These are phyloP conservation scores for Plumapathes pennacea DNA, from an alignment of 92 coral and sea anemone species.

Conservation along the genomic window DNA sequence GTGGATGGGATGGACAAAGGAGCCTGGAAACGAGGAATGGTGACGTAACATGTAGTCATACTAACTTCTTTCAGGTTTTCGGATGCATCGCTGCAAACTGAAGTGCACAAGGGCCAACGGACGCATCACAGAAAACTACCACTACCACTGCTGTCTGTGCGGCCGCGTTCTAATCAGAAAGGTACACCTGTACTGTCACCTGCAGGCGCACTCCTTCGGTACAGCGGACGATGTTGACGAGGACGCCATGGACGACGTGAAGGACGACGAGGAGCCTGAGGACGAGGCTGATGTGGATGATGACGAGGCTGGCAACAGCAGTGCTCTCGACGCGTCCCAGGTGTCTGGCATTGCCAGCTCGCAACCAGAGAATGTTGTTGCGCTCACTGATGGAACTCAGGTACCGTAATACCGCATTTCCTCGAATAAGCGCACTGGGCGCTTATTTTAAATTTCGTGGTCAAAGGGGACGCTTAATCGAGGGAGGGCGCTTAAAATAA, in stretches of 20 bases:
- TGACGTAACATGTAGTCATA: no score
- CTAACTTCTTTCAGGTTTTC: slow-evolving; percentile 53
- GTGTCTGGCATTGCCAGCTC: slow-evolving; percentile 45
- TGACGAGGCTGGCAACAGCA: slow-evolving; percentile 47
- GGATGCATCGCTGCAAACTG: slow-evolving; percentile 78
- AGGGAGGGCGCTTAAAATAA: no score
- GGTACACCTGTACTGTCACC: slow-evolving; percentile 83
- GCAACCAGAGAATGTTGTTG: slow-evolving; percentile 65
- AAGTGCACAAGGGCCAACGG: slow-evolving; percentile 78
- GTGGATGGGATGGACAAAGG: no score
- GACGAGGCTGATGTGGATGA: slow-evolving; percentile 66
- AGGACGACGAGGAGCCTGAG: slow-evolving; percentile 61
- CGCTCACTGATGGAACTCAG: slow-evolving; percentile 83
- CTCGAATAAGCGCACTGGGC: no score
- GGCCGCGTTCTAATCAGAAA: slow-evolving; percentile 83
- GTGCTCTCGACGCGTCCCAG: slow-evolving; percentile 70
- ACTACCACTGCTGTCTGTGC: slow-evolving; percentile 90
- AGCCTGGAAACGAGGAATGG: no score
- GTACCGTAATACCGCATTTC: slow-evolving; percentile 19
- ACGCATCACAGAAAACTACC: slow-evolving; percentile 79
- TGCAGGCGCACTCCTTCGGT: slow-evolving; percentile 81
- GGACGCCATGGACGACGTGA: slow-evolving; percentile 58
- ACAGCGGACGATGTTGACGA: slow-evolving; percentile 67
- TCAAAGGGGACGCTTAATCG: no score
- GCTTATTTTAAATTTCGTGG: no score